These are phyloP conservation scores for Eledona agricola DNA, from an alignment of 2,888 invertebrate species.

Conservation along the genomic window DNA sequence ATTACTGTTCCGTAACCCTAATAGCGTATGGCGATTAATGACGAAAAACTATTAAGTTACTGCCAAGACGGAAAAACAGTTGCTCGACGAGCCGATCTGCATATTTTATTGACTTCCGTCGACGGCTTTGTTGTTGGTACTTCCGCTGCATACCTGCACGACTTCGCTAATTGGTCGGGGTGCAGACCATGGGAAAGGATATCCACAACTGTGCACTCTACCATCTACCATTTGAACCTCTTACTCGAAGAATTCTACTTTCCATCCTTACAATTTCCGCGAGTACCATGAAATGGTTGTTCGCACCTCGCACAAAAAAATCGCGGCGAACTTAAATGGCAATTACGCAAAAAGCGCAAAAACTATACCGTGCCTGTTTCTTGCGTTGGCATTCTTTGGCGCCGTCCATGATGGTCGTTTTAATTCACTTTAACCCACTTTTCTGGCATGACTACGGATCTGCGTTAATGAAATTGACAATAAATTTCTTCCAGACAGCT, in stretches of 20 bases:
- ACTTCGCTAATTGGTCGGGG: constrained; percentile 25
- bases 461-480: constrained; percentile 15
- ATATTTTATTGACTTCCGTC: constrained; percentile 28
- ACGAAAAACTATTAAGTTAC: constrained; percentile 9
- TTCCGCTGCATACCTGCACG: constrained; percentile 32
- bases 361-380: too few species aligned
- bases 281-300: not conserved
- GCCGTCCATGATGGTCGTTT: constrained; percentile 5
- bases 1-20: constrained; percentile 1
- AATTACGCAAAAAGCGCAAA: too few species aligned
- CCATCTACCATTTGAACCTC: too few species aligned
- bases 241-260: too few species aligned
- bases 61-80: constrained; percentile 21
- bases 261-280: not conserved
- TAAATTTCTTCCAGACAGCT: constrained; percentile 3
- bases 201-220: constrained; percentile 5
- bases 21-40: constrained; percentile 6
- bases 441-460: constrained; percentile 7
- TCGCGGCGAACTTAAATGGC: too few species aligned
- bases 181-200: constrained; percentile 13
- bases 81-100: constrained; percentile 11
- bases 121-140: constrained; percentile 13
- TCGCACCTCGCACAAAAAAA: too few species aligned
- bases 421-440: constrained; percentile 15
- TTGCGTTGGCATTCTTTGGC: constrained; percentile 10